Conservation (phyloP, 2,113 vertebrate species). For the Heterocephalus glaber region DNA sequence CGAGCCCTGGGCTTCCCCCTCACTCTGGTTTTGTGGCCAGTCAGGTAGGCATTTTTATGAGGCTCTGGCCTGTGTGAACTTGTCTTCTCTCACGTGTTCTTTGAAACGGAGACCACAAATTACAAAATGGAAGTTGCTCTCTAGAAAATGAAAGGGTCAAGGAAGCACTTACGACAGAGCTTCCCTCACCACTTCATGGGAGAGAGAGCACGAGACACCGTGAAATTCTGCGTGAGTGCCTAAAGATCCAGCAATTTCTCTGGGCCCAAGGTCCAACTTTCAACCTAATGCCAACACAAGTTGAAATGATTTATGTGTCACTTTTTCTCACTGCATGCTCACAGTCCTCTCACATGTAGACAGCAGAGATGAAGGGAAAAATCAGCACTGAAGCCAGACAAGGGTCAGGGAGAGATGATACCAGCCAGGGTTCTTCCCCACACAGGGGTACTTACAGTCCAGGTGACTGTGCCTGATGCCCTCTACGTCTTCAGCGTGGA, state of each 20-base stretch:
- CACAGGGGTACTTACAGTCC: constrained; percentile 93
- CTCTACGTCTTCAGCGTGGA: constrained; percentile 98
- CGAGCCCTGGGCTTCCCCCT: too few species aligned
- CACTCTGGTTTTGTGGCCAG: neutral
- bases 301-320: constrained; percentile 56
- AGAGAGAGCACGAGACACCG: neutral
- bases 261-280: constrained; percentile 26
- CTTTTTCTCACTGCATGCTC: neutral
- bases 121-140: constrained; percentile 52
- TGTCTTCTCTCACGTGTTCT: neutral
- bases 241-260: constrained; percentile 44
- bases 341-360: neutral
- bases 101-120: constrained; percentile 44
- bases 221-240: neutral
- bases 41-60: constrained; percentile 12
- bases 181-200: neutral
- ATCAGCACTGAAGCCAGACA: neutral
- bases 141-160: constrained; percentile 60
- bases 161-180: constrained; percentile 41
- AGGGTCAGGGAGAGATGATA: neutral
- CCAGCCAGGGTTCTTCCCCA: neutral
- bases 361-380: neutral
- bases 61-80: constrained; percentile 41
- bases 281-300: constrained; percentile 45
- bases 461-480: constrained; percentile 97